Conservation (phyloP, 2,797 vertebrate species). For the Hydrophis major region DNA sequence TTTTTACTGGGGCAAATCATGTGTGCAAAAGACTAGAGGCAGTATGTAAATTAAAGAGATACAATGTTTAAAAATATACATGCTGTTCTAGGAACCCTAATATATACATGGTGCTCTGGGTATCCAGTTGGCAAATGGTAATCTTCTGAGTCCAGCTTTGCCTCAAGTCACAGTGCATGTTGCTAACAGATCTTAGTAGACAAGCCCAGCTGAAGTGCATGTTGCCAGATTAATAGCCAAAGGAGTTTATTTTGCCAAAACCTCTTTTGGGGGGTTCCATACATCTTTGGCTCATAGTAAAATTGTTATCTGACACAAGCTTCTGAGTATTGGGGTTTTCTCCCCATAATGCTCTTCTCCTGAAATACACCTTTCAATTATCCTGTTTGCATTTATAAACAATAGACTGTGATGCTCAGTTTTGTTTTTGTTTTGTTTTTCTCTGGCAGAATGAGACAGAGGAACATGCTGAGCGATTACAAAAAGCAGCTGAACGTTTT, state of each 20-base stretch:
- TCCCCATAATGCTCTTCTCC: slow-evolving; percentile 45
- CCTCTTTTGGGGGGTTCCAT: slow-evolving; percentile 32
- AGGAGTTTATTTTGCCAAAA: slow-evolving; percentile 18
- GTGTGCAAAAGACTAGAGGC: slow-evolving; percentile 55
- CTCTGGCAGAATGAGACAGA: slow-evolving; percentile 85
- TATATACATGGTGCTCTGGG: slow-evolving; percentile 10
- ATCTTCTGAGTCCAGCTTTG: slow-evolving; percentile 30
- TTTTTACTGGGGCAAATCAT: slow-evolving; percentile 52
- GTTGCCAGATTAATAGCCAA: slow-evolving; percentile 28
- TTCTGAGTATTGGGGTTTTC: slow-evolving; percentile 29
- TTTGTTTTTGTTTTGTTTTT: slow-evolving; percentile 55
- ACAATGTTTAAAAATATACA: slow-evolving; percentile 50
- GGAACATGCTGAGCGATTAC: slow-evolving; percentile 85
- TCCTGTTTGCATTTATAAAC: slow-evolving; percentile 49
- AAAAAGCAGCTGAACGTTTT: slow-evolving; percentile 86
- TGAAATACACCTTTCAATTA: slow-evolving; percentile 44
- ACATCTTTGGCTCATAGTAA: neutral
- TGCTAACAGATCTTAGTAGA: slow-evolving; percentile 38
- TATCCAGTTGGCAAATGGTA: slow-evolving; percentile 51
- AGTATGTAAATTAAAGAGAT: slow-evolving; percentile 55
- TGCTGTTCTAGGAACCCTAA: slow-evolving; percentile 40
- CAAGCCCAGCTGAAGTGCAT: slow-evolving; percentile 40
- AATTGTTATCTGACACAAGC: slow-evolving; percentile 31
- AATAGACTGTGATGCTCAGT: slow-evolving; percentile 52
- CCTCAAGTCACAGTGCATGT: slow-evolving; percentile 23